phyloP scores from a whole-genome alignment of 2,113 vertebrate species.

The Chionomys nivalis region DNA sequence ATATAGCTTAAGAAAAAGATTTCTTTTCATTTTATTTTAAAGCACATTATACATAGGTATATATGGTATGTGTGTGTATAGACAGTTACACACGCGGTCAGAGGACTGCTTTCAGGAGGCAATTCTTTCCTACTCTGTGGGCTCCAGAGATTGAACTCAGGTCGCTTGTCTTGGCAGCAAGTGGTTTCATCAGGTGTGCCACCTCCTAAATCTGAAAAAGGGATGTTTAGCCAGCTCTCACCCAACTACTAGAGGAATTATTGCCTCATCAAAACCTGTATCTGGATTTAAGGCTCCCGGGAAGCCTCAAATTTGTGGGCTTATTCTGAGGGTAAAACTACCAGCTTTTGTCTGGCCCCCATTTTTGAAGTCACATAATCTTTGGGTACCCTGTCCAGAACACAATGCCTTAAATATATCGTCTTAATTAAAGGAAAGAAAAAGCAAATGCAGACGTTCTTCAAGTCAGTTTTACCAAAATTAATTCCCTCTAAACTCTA shows the following conservation, averaged over 20 bases:
- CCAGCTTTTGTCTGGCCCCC: background rate
- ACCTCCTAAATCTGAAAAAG: background rate
- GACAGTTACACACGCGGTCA: background rate
- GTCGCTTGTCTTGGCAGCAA: background rate
- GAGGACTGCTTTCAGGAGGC: background rate
- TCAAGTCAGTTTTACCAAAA: background rate
- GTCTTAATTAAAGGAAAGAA: background rate
- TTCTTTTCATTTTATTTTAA: background rate
- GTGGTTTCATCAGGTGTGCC: background rate
- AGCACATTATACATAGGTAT: background rate
- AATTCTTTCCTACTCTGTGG: too few species aligned
- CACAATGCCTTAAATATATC: background rate
- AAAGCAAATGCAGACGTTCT: background rate
- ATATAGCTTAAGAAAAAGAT: background rate
- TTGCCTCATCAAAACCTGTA: background rate
- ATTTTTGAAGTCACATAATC: too few species aligned
- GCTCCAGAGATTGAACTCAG: too few species aligned
- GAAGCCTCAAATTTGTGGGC: background rate
- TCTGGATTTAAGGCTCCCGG: background rate
- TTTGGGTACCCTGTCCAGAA: background rate
- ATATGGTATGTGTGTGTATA: background rate
- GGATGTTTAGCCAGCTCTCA: too few species aligned
- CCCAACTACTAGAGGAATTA: background rate
- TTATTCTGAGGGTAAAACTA: background rate
- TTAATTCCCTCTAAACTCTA: background rate